Evolutionary conservation across 1,140 invertebrate genomes (phyloP), one percentile per base, ranked within the genome.

Genomic region (Mylabris phalerata): DNA sequence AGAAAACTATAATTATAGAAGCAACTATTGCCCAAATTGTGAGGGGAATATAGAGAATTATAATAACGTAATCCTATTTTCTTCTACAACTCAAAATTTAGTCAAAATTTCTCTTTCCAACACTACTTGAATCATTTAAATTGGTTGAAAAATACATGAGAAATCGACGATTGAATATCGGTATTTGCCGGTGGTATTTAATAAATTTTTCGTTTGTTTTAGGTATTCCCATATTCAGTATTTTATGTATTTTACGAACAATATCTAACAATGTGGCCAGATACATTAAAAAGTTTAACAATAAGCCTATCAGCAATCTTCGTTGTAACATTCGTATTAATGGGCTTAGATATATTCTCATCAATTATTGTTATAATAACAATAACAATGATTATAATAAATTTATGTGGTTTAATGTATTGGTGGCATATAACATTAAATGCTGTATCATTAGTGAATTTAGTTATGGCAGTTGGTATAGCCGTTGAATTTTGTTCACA

Each of bases 181-280:
- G 13, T 13, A 13, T 19, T 19, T 19, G 19, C 19, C 19, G 19
- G 19, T 32, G 7, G 3, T 32, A 5, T 32, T 32, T 32, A 5
- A 5, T 32, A 32, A 32, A 32, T 3, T 5, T 0, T 32, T 32
- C 0, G 27, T 32, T 32, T 32, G 7, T 32, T 32, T 4, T 3
- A 32, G 32, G 32, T 98, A n/a, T 98, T 98, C 75, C 93, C 95
- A 0, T 98, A 98, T 78, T 96, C 94, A 61, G 84, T 98, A 24
- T 98, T 98, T 76, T 98, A 99, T 72, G 95, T 99, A 9, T 99
- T 97, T 77, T 99, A 99, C 71, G 98, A 99, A 74, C 97, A 99
- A 78, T 99, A 99, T 76, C 77, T 98, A 57, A 97, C 93, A 3
- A 96, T 98, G 83, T 95, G 94, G 87, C 77, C 85, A 0, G 93